These are phyloP conservation scores for Andrena praecox DNA, from an alignment of 2,888 invertebrate species.

Conservation along the genomic window DNA sequence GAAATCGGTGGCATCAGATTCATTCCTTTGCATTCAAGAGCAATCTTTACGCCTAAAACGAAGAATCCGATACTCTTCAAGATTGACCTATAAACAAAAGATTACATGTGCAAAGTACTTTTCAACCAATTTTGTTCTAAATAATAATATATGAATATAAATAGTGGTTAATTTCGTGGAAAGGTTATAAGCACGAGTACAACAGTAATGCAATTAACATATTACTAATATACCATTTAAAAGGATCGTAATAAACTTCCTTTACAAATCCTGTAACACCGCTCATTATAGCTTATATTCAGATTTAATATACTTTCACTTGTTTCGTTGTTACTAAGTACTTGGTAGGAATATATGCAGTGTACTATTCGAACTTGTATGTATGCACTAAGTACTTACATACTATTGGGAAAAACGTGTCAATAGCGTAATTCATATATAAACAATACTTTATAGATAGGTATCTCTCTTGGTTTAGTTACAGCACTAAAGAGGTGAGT, in stretches of 20 bases:
- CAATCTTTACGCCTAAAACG: constrained; percentile 91
- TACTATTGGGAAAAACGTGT: too few relatives aligned
- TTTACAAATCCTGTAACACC: constrained; percentile 85
- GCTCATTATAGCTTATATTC: constrained; percentile 51
- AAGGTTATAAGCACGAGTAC: constrained; percentile 5
- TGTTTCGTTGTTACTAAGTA: constrained; percentile 12
- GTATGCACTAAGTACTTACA: too few relatives aligned
- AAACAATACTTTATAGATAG: too few relatives aligned
- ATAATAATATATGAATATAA: neutral
- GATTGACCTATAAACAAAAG: constrained; percentile 88
- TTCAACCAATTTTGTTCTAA: constrained; percentile 8
- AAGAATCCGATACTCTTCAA: constrained; percentile 93
- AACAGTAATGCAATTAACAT: neutral
- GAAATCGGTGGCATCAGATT: constrained; percentile 89
- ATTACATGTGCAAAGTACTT: neutral
- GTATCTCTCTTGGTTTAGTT: too few relatives aligned
- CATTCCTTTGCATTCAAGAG: constrained; percentile 91
- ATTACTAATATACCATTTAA: constrained; percentile 89
- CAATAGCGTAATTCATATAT: too few relatives aligned
- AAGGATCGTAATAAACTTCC: constrained; percentile 91
- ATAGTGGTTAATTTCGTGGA: neutral
- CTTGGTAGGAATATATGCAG: too few relatives aligned
- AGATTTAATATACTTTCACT: neutral
- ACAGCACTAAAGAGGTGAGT: too few relatives aligned
- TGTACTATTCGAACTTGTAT: too few relatives aligned